Conservation (phyloP, 1,140 invertebrate species). For the Triops longicaudatus region DNA sequence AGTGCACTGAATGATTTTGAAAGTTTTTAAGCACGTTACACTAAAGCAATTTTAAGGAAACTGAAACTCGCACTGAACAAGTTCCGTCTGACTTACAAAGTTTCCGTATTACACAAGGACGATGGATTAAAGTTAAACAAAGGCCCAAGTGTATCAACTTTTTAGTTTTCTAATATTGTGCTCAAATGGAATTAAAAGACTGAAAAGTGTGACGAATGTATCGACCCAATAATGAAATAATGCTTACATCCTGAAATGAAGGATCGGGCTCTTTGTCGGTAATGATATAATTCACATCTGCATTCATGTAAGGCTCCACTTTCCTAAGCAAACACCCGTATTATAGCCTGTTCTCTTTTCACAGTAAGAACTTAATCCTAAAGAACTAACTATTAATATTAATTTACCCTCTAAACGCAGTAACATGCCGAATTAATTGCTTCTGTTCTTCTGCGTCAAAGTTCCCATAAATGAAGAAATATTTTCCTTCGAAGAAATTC, state of each 20-base stretch:
- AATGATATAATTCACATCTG: conserved; percentile 15
- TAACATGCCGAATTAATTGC: conserved; percentile 26
- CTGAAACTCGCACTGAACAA: too few relatives aligned
- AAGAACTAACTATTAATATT: conserved; percentile 35
- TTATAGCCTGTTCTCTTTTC: not conserved
- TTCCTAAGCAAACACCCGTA: not conserved
- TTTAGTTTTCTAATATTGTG: too few relatives aligned
- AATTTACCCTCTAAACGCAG: conserved; percentile 36
- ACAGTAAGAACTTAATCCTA: not conserved
- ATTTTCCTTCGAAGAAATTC: conserved; percentile 26
- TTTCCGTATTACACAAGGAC: too few relatives aligned
- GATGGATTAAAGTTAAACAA: too few relatives aligned
- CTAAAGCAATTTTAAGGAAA: too few relatives aligned
- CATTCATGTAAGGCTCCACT: conserved; percentile 16
- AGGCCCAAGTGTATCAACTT: too few relatives aligned
- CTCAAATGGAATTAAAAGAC: not conserved
- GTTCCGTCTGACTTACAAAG: too few relatives aligned
- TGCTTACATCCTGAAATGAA: not conserved
- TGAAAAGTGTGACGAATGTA: not conserved
- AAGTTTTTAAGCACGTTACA: too few relatives aligned
- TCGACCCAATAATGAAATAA: not conserved
- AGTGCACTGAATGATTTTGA: too few relatives aligned
- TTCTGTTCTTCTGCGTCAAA: conserved; percentile 23
- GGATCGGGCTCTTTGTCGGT: not conserved
- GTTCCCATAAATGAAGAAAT: conserved; percentile 25